Base-by-base conservation (phyloP, 2,888 invertebrate species). In the Cryptophagus acutangulus region DNA sequence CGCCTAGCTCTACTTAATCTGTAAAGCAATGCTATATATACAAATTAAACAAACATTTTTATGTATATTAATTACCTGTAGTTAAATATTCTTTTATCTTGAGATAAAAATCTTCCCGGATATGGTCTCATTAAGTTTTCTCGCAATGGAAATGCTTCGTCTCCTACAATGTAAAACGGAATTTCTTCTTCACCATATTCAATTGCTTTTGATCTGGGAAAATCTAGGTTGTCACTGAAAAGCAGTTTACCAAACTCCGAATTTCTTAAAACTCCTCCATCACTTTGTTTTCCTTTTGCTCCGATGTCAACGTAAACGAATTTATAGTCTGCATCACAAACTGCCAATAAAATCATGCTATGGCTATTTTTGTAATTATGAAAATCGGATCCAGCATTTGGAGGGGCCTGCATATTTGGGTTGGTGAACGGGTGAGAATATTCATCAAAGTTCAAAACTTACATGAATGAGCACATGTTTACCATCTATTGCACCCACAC, bases 81-180 rank as follows among this genome's bases (percentile, higher is more conserved):
- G 29, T 46, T 43, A 26, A 43, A 46, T 10, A 43, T 37, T n/a
- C 43, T 29, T 38, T 43, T 42, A 8, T 8, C 16, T 30, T 36
- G 39, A 9, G 20, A 4, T 17, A 46, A 14, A 20, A 36, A 28
- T 12, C 26, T n/a, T 9, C 40, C 40, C 26, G 40, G 29, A 28
- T 39, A 47, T 14, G 47, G 45, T 8, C 44, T 17, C 47, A 47
- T 42, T 12, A 48, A 33, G 28, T 40, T 29, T 8, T 12, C 33
- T 33, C 17, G 33, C 2, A 46, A 33, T 12, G 46, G 48, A 34
- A 52, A 52, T 12, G 50, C 50, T 28, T 48, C 41, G 37, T 52
- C 45, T 26, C 4, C 31, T 16, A 31, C 31, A 31, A 31, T 10
- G 16, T 31, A 31, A 15, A 15, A 20, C n/a, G 24, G 24, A 8